Base-by-base conservation (phyloP, 1,140 invertebrate species). In the Apis florea region DNA sequence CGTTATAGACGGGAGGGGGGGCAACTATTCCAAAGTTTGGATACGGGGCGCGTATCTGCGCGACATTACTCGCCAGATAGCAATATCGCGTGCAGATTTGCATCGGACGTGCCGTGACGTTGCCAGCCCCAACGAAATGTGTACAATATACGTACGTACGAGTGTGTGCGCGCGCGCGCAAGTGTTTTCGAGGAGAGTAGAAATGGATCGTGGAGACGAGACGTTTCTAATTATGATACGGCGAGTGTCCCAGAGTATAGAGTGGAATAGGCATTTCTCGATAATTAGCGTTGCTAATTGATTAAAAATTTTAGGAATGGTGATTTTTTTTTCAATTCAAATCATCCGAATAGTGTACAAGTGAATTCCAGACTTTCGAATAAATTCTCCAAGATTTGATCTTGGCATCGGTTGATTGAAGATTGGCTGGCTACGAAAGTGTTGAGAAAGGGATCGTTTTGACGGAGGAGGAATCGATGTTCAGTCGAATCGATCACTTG, bases 81-180 rank as follows among this genome's bases (percentile, higher is more conserved):
- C 68, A 79, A 72, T 59, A 79, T 79, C 77, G 24, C n/a, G 77
- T 58, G 59, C 68, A 72, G 68, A 79, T 72, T 71, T 79, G 77
- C 68, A 71, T 79, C 56, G 56, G 77, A 72, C 77, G 77, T 79
- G 77, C 49, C 21, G 69, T 71, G 69, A 71, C 69, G 26, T 47
- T 61, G 11, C 64, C 21, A 67, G 11, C 31, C 9, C 53, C 11
- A 71, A 71, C 69, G 53, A 40, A 56, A 56, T 56, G 24, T 24
- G 13, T 26, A 9, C 6, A n/a, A n/a, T n/a, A n/a, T 31, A 31
- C 1, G 31, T 31, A 2, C 3, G 26, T 31, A 2, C 2, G 26
- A 56, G 40, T 56, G 26, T 24, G 13, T 26, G 4, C 6, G 51
- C 2, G 12, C 5, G 53, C 1, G 53, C 24, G 19, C n/a, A n/a